Evolutionary conservation across 2,113 vertebrate species (phyloP).

Genomic region (Rattus rattus): DNA sequence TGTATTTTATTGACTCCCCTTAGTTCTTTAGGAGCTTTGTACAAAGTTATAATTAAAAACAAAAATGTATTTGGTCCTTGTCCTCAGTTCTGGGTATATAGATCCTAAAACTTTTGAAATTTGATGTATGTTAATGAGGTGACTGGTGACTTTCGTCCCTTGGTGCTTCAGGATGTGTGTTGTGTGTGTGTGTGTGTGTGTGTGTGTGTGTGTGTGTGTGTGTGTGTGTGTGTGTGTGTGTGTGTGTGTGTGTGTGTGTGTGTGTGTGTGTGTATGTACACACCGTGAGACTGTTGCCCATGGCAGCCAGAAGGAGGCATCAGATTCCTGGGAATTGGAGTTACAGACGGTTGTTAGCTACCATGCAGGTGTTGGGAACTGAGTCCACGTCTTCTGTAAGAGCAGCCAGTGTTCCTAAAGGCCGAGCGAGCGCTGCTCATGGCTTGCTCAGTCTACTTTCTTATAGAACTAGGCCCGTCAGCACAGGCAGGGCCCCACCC

Average conservation of each 20-base stretch:
- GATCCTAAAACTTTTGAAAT: background rate
- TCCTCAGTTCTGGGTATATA: background rate
- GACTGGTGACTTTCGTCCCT: background rate
- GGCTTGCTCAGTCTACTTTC: background rate
- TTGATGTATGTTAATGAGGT: background rate
- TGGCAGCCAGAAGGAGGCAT: background rate
- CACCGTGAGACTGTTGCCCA: background rate
- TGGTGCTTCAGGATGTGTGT: background rate
- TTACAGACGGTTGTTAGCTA: background rate
- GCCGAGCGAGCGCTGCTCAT: background rate
- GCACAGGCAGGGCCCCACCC: background rate
- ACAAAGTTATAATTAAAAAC: background rate
- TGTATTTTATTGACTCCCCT: background rate
- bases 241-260: background rate
- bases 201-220: background rate
- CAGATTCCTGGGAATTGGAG: background rate
- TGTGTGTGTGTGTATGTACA: background rate
- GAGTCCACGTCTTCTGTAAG: background rate
- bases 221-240: background rate
- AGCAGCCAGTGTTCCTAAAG: background rate
- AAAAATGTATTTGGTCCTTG: background rate
- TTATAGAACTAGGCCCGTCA: background rate
- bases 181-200: too few species aligned
- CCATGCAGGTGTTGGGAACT: background rate
- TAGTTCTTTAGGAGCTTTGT: constrained; percentile 13